Percentiles rank a stretch among this genome's conserved stretches.
These are phyloP conservation scores for Panulirus ornatus DNA, from an alignment of 1,140 invertebrate genomes.

Conservation along the genomic window DNA sequence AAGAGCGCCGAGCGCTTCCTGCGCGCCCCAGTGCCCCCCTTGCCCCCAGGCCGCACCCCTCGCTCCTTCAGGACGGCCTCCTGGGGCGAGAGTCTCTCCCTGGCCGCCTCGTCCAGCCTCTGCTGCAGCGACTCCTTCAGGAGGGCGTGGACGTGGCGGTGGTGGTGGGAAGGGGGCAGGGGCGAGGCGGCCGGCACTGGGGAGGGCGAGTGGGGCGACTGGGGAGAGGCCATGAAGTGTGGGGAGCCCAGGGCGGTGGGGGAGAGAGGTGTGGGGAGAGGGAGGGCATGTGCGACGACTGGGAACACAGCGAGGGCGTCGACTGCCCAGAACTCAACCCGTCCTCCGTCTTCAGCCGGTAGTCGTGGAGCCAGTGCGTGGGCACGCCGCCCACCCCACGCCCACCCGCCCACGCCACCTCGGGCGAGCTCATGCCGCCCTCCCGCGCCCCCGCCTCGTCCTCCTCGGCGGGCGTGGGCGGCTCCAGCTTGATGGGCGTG, in stretches of 20 bases:
- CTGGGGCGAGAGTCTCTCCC: slow-evolving; percentile 62
- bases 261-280: slow-evolving; percentile 41
- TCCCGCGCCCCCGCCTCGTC: not conserved
- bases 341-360: slow-evolving; percentile 74
- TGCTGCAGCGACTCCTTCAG: slow-evolving; percentile 70
- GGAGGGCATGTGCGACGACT: slow-evolving; percentile 55
- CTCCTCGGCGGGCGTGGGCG: slow-evolving; percentile 43
- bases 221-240: slow-evolving; percentile 40
- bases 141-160: slow-evolving; percentile 62
- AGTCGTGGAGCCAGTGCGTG: slow-evolving; percentile 72
- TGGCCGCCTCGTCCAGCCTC: slow-evolving; percentile 64
- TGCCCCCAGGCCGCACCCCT: not conserved
- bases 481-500: slow-evolving; percentile 58
- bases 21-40: slow-evolving; percentile 58
- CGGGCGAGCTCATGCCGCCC: slow-evolving; percentile 42
- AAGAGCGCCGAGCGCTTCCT: slow-evolving; percentile 72
- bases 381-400: slow-evolving; percentile 38
- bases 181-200: slow-evolving; percentile 53
- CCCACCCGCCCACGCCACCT: slow-evolving; percentile 43
- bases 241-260: slow-evolving; percentile 25
- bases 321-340: slow-evolving; percentile 74
- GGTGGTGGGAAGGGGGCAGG: slow-evolving; percentile 45
- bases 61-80: slow-evolving; percentile 33
- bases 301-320: slow-evolving; percentile 74
- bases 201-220: slow-evolving; percentile 19